Conservation (phyloP, 1,140 invertebrate species). For the Euglossa dilemma region DNA sequence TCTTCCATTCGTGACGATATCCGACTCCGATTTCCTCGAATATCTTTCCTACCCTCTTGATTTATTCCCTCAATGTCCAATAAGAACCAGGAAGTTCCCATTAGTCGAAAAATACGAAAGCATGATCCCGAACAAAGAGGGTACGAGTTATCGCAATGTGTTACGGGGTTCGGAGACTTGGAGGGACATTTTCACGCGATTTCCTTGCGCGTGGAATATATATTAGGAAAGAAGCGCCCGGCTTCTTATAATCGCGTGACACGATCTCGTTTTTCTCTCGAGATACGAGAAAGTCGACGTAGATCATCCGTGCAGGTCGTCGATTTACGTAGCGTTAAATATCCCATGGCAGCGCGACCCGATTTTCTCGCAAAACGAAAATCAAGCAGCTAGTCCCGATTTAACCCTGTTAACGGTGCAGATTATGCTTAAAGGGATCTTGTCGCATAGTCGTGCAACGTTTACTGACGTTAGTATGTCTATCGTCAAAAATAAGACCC, state of each 20-base stretch:
- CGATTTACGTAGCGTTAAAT: slow-evolving; percentile 42
- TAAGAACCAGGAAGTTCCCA: too few species aligned
- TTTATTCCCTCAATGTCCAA: too few species aligned
- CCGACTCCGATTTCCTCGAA: too few species aligned
- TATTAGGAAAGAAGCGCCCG: slow-evolving; percentile 11
- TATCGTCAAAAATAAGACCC: too few species aligned
- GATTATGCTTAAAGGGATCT: neutral
- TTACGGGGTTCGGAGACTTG: too few species aligned
- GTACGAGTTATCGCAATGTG: slow-evolving; percentile 6
- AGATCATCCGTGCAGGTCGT: slow-evolving; percentile 12
- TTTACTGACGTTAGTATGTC: too few species aligned
- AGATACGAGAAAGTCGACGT: slow-evolving; percentile 5
- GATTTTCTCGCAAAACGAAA: neutral
- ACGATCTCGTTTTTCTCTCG: slow-evolving; percentile 23
- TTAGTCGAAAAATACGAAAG: too few species aligned
- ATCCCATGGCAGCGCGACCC: neutral
- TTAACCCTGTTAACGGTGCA: slow-evolving; percentile 25
- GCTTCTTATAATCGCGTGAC: slow-evolving; percentile 23
- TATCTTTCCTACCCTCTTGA: too few species aligned
- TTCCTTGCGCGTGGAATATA: too few species aligned
- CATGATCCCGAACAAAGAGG: neutral
- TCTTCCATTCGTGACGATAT: too few species aligned
- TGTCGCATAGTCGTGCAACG: too few species aligned
- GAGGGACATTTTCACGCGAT: too few species aligned
- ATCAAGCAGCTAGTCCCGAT: slow-evolving; percentile 21